Base-by-base conservation (phyloP, 2,888 invertebrate species). In the Oxycera nigricornis region DNA sequence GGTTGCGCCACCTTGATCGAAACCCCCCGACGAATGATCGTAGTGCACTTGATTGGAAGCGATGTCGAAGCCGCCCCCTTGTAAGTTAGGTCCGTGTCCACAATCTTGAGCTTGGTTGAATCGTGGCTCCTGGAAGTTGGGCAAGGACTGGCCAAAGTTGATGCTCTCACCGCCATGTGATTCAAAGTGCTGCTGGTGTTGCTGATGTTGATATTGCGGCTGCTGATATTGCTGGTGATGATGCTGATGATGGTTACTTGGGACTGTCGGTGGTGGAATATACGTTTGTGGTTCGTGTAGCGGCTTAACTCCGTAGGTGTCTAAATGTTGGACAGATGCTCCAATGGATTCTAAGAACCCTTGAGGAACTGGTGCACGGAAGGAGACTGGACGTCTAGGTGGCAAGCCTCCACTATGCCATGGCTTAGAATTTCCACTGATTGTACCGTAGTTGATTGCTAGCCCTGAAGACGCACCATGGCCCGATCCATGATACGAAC, bases 361-460 rank as follows among this genome's bases (percentile, higher is more conserved):
- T 67, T 88, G 87, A 0, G 93, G 92, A 0, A 94, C 91, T 0
- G 91, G 89, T n/a, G 92, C 91, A 59, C 92, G 88, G 82, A 92
- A 93, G 77, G 91, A 88, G 3, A 93, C 88, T 0, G 94, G 93
- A 35, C 87, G 87, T 80, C 87, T 87, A 0, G 82, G 83, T 0
- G 81, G 79, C n/a, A 78, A 79, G 20, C 81, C 81, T 50, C 79
- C 79, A 30, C 78, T 78, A 17, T 81, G 78, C 77, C 81, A 80
- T 1, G 80, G 80, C 46, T 80, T 81, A 0, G 80, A 77, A 76
- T 83, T 83, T 2, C 82, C 83, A 1, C 80, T 81, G 1, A 81
- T 80, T 14, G 81, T 77, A 20, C 82, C 84, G 46, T 83, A 82
- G 70, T 81, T 81, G 4, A 83, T 79, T 39, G 82, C 82, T 4